These are phyloP conservation scores for Gambusia affinis DNA, from an alignment of 2,113 vertebrate species.

Conservation along the genomic window DNA sequence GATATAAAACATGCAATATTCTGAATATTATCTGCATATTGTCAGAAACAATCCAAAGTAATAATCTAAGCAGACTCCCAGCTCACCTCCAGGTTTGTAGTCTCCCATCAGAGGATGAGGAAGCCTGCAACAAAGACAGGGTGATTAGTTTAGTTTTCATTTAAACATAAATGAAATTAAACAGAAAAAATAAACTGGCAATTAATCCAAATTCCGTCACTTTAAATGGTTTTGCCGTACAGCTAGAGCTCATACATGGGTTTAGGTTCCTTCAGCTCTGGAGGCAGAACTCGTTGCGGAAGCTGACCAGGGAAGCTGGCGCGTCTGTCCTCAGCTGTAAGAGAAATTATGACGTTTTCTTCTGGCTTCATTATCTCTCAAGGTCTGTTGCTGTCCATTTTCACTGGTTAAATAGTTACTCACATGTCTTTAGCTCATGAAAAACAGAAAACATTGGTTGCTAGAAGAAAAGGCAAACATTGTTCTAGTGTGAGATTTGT, in stretches of 20 bases:
- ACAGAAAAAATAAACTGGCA: background rate
- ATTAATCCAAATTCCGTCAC: background rate
- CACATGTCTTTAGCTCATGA: constrained; percentile 61
- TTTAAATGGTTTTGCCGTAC: background rate
- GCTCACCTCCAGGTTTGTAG: constrained; percentile 58
- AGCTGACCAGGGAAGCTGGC: constrained; percentile 45
- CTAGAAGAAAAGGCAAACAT: constrained; percentile 45
- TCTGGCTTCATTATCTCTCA: background rate
- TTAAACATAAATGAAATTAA: background rate
- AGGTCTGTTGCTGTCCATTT: background rate
- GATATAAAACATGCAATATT: constrained; percentile 8
- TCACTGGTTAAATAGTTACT: background rate
- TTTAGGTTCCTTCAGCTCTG: constrained; percentile 62
- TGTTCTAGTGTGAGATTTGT: background rate
- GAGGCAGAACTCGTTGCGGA: constrained; percentile 32
- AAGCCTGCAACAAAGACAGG: constrained; percentile 55
- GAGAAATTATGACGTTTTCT: constrained; percentile 15
- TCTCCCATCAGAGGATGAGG: constrained; percentile 44
- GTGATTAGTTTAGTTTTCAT: constrained; percentile 5
- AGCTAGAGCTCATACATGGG: constrained; percentile 47
- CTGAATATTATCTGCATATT: background rate
- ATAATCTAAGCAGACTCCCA: background rate
- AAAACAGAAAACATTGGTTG: constrained; percentile 30
- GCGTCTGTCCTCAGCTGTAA: constrained; percentile 43
- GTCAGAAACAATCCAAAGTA: background rate